Evolutionary conservation across 2,888 invertebrate genomes (phyloP).

Genomic region (Synergus itoensis): DNA sequence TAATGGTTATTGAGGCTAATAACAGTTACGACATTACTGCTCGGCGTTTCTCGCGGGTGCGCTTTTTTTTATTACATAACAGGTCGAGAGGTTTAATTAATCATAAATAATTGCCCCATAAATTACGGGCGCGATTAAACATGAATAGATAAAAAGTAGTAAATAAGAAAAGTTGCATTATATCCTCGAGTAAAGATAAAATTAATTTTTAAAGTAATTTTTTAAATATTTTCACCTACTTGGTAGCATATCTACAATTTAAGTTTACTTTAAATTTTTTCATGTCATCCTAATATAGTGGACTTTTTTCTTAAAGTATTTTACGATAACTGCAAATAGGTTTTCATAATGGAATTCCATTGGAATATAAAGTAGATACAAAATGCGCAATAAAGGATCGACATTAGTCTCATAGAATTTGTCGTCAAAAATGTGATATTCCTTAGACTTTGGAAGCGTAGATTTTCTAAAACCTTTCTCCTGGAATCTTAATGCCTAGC

Average conservation of each 20-base stretch:
- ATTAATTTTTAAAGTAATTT: not conserved
- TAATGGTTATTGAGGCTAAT: constrained; percentile 1
- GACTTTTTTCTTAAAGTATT: not conserved
- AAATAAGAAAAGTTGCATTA: not conserved
- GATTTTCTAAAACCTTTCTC: constrained; percentile 4
- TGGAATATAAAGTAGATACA: not conserved
- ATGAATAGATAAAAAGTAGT: not conserved
- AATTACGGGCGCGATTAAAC: not conserved
- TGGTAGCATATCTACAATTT: not conserved
- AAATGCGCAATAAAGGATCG: not conserved
- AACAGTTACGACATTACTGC: not conserved
- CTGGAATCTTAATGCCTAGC: constrained; percentile 15
- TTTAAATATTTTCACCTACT: not conserved
- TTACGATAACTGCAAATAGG: not conserved
- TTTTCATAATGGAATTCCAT: not conserved
- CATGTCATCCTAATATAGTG: not conserved
- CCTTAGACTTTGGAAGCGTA: not conserved
- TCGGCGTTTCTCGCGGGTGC: not conserved
- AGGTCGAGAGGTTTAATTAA: not conserved
- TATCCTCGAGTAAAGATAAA: not conserved
- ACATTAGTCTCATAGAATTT: not conserved
- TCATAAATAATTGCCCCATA: not conserved
- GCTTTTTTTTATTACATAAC: not conserved
- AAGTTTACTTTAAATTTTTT: not conserved
- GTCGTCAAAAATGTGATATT: not conserved